A percentile compares a stretch with the other conserved stretches of the same genome.
Evolutionary conservation across 2,888 invertebrate species (phyloP).

Genomic region (Brachyptera risi): DNA sequence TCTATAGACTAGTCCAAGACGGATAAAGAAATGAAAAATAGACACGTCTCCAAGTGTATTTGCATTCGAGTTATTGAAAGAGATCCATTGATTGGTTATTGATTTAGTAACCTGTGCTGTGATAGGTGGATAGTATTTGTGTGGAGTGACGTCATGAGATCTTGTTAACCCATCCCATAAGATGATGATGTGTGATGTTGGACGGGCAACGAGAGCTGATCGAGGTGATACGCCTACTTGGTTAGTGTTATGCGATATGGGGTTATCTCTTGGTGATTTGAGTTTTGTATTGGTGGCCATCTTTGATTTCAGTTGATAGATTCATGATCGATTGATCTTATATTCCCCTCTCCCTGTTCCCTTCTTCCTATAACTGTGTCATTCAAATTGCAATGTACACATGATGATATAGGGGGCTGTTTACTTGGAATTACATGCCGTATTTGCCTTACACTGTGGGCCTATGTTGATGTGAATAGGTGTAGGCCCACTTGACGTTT

Average conservation of each 20-base stretch:
- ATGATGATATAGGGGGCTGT: too few species aligned
- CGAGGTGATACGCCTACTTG: too few species aligned
- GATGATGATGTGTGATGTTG: neutral
- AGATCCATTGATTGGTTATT: neutral
- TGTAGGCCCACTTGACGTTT: too few species aligned
- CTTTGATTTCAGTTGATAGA: too few species aligned
- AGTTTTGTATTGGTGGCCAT: neutral
- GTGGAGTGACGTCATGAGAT: neutral
- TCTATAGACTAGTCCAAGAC: neutral
- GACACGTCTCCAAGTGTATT: neutral
- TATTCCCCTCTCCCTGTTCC: too few species aligned
- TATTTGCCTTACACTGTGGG: too few species aligned
- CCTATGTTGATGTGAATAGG: too few species aligned
- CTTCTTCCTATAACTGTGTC: too few species aligned
- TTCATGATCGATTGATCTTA: too few species aligned
- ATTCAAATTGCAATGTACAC: too few species aligned
- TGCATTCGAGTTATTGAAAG: neutral
- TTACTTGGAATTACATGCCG: too few species aligned
- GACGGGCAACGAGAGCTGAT: too few species aligned
- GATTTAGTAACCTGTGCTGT: neutral
- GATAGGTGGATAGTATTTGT: neutral
- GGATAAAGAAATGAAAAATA: neutral
- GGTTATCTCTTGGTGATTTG: neutral
- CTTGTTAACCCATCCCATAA: conserved; percentile 1
- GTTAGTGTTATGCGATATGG: neutral